phyloP scores from a whole-genome alignment of 2,113 vertebrate species.

The Bucco capensis region DNA sequence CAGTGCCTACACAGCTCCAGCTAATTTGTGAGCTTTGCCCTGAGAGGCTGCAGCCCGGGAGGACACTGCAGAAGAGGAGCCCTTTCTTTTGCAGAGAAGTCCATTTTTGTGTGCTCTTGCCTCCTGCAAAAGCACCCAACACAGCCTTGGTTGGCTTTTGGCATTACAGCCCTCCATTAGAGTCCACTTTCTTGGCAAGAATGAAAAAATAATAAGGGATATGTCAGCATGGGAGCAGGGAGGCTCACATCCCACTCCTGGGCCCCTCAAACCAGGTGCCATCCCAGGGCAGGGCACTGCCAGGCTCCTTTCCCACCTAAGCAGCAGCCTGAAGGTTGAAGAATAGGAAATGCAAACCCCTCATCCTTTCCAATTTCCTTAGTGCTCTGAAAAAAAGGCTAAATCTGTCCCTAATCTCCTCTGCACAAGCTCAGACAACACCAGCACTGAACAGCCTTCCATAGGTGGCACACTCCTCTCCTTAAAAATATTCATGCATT shows the following conservation, averaged over 20 bases:
- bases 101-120: neutral
- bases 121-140: neutral
- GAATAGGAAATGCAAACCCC: accelerated
- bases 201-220: neutral
- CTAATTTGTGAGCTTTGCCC: neutral
- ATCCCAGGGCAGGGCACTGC: neutral
- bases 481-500: no score
- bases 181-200: neutral
- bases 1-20: accelerated
- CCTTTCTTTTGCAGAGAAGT: neutral
- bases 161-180: neutral
- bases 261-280: accelerated
- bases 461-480: neutral
- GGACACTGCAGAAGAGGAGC: neutral
- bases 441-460: accelerated
- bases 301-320: neutral
- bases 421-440: accelerated
- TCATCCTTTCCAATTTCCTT: accelerated
- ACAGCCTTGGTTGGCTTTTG: neutral
- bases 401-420: neutral
- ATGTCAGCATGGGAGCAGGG: neutral
- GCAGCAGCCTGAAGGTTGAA: neutral
- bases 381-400: accelerated
- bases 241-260: accelerated
- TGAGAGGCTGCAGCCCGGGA: neutral